phyloP scores from a whole-genome alignment of 2,888 invertebrate species.

The Dynastes grantii region DNA sequence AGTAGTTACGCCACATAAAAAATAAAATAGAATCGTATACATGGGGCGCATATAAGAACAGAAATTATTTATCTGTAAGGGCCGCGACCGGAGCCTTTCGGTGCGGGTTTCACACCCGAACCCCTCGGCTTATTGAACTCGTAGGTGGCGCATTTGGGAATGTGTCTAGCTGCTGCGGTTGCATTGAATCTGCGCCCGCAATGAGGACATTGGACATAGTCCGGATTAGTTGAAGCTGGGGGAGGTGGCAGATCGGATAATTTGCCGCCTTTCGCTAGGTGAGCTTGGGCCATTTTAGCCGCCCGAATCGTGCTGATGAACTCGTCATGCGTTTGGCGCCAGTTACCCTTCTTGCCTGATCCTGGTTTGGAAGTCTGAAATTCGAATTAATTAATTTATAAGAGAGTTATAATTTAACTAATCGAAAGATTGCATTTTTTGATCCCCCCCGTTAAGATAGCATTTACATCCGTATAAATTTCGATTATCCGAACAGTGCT shows the following conservation, averaged over 20 bases:
- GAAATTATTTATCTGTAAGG: slow-evolving; percentile 29
- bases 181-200: slow-evolving; percentile 90
- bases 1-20: not conserved
- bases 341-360: slow-evolving; percentile 75
- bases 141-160: slow-evolving; percentile 91
- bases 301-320: slow-evolving; percentile 93
- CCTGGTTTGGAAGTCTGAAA: slow-evolving; percentile 7
- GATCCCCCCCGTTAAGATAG: too few relatives aligned
- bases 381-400: not conserved
- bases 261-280: slow-evolving; percentile 88
- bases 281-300: slow-evolving; percentile 88
- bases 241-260: slow-evolving; percentile 91
- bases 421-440: too few relatives aligned
- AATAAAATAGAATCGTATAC: too few relatives aligned
- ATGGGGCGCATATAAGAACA: not conserved
- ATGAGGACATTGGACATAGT: slow-evolving; percentile 92
- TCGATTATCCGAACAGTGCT: too few relatives aligned
- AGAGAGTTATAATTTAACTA: not conserved
- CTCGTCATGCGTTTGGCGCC: slow-evolving; percentile 95
- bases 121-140: slow-evolving; percentile 84
- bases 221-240: slow-evolving; percentile 90
- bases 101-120: slow-evolving; percentile 1
- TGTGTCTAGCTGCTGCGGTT: slow-evolving; percentile 89
- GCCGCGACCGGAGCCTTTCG: slow-evolving; percentile 15
- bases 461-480: too few relatives aligned